Evolutionary conservation across 2,888 invertebrate genomes (phyloP).

Genomic region (Megamerina dolium): DNA sequence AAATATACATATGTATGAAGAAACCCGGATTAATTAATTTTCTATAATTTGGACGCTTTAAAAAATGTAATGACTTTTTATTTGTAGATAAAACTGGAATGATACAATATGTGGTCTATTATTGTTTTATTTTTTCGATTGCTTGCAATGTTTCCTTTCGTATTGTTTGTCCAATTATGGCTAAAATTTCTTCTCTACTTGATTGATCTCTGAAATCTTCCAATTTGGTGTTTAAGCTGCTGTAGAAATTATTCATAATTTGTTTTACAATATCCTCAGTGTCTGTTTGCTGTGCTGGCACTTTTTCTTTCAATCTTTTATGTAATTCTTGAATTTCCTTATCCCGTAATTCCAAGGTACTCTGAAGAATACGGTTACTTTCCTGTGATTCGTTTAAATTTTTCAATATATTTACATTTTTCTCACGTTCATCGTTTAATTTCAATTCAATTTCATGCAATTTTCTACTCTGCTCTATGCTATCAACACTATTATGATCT

Average conservation of each 20-base stretch:
- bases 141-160: slow-evolving; percentile 30
- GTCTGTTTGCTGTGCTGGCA: neutral
- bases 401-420: neutral
- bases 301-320: neutral
- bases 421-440: neutral
- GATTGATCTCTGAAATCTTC: slow-evolving; percentile 20
- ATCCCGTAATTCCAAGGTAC: no score
- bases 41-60: no score
- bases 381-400: neutral
- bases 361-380: neutral
- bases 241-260: slow-evolving; percentile 37
- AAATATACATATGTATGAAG: no score
- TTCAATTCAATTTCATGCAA: neutral
- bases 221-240: slow-evolving; percentile 23
- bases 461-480: neutral
- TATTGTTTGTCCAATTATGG: slow-evolving; percentile 30
- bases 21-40: no score
- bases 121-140: no score
- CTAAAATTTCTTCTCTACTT: slow-evolving; percentile 24
- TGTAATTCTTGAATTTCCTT: neutral
- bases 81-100: no score
- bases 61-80: no score
- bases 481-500: neutral
- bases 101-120: no score
- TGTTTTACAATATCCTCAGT: slow-evolving; percentile 22